Base-by-base conservation (phyloP, 1,140 invertebrate species). In the Lepidurus couesii region DNA sequence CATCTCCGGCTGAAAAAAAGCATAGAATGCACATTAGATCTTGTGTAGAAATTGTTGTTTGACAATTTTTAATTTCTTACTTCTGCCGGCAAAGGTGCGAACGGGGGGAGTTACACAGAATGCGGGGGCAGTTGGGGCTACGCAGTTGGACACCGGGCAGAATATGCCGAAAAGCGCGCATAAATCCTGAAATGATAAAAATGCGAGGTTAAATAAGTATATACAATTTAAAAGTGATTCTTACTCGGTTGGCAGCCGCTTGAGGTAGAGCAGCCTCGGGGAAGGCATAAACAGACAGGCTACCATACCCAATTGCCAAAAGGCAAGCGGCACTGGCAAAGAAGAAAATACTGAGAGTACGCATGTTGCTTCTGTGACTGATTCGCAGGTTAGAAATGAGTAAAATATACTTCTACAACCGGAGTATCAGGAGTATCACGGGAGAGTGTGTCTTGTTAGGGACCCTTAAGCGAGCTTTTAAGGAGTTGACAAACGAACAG, bases 331-430 rank as follows among this genome's bases (percentile, higher is more conserved):
- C 21, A 16, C 53, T 21, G 21, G 53, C 53, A 13, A 65, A 65
- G 53, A 65, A 65, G 53, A 65, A 65, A 65, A 65, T 65, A 21
- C 53, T 65, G 9, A 65, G 53, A 21, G 53, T 65, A 65, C 53
- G 53, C 53, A 65, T 65, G 13, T 13, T 65, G 53, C 6, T 65
- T 65, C 34, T 0, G 34, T 65, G 53, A 11, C 53, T 65, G 53
- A 7, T 65, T 65, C 8, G 53, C 5, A 1, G 53, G 13, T 65
- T 7, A 16, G n/a, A 13, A n/a, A 21, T 65, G 13, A 9, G 53
- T n/a, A 34, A 34, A 34, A 34, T 34, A 21, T 21, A 65, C 53
- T 65, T 13, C 16, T 21, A 65, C 16, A 16, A 13, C 53, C 53
- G 8, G 8, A 65, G 53, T 65, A 65, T 65, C 13, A 21, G 47